These are phyloP conservation scores for Oryzias celebensis DNA, from an alignment of 2,113 vertebrate genomes.

Conservation along the genomic window DNA sequence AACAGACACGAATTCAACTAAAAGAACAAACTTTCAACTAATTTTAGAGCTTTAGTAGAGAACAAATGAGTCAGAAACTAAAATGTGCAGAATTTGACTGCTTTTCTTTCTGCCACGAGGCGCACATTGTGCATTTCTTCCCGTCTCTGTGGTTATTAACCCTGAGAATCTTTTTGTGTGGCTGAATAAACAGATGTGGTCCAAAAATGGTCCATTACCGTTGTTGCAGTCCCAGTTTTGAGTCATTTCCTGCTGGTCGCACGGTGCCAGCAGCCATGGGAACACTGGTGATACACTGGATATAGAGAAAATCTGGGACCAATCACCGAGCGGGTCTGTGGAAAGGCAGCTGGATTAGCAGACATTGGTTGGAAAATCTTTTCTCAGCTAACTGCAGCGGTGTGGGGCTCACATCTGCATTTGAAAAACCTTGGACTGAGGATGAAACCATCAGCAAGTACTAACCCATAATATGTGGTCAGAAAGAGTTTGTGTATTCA, in stretches of 20 bases:
- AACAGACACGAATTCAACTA: conserved; percentile 13
- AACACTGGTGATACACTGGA: conserved; percentile 40
- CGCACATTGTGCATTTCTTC: conserved; percentile 43
- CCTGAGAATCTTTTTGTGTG: conserved; percentile 52
- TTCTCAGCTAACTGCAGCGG: conserved; percentile 56
- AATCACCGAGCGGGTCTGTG: conserved; percentile 47
- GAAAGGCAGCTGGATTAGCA: conserved; percentile 58
- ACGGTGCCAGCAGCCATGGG: conserved; percentile 48
- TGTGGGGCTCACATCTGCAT: conserved; percentile 64
- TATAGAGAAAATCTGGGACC: conserved; percentile 60
- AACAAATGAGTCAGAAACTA: conserved; percentile 22
- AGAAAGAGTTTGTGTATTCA: conserved; percentile 64
- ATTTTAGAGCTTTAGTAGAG: conserved; percentile 17
- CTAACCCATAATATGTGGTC: conserved; percentile 69
- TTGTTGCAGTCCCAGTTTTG: conserved; percentile 65
- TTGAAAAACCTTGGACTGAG: conserved; percentile 57
- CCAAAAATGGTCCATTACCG: conserved; percentile 51
- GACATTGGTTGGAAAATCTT: conserved; percentile 64
- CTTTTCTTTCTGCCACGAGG: conserved; percentile 32
- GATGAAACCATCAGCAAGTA: conserved; percentile 64
- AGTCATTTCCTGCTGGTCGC: conserved; percentile 55
- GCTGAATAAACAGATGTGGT: conserved; percentile 53
- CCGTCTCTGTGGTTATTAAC: conserved; percentile 63
- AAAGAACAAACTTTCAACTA: conserved; percentile 33
- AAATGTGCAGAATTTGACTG: conserved; percentile 16